phyloP scores from a whole-genome alignment of 2,888 invertebrate species.

The Volucella inanis region DNA sequence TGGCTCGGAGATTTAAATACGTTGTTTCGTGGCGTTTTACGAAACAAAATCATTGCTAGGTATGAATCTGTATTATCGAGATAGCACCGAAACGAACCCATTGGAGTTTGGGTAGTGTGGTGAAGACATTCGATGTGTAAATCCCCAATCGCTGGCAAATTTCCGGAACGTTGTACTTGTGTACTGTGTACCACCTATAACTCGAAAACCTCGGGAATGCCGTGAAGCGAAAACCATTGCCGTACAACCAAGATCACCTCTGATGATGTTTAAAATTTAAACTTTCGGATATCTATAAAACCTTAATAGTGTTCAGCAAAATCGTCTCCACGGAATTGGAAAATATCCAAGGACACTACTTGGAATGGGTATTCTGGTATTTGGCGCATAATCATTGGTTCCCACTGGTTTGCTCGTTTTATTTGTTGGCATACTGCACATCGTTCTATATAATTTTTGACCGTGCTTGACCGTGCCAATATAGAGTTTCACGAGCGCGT shows the following conservation, averaged over 20 bases:
- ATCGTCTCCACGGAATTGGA: conserved; percentile 1
- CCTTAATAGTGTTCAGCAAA: conserved; percentile 18
- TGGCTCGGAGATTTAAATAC: conserved; percentile 12
- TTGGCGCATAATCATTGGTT: neutral
- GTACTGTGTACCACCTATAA: conserved; percentile 17
- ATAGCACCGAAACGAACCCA: conserved; percentile 5
- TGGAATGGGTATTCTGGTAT: conserved; percentile 20
- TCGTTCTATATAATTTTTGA: conserved; percentile 1
- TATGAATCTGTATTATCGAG: conserved; percentile 10
- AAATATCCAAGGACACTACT: conserved; percentile 7
- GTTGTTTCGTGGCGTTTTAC: conserved; percentile 9
- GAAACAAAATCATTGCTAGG: conserved; percentile 6
- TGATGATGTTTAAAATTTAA: neutral
- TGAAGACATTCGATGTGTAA: too few relatives aligned
- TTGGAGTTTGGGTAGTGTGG: too few relatives aligned
- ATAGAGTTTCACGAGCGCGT: conserved; percentile 27
- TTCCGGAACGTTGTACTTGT: too few relatives aligned
- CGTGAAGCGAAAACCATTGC: conserved; percentile 25
- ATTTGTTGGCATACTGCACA: conserved; percentile 35
- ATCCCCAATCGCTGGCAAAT: too few relatives aligned
- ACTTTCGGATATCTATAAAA: conserved; percentile 22
- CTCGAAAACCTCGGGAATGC: conserved; percentile 15
- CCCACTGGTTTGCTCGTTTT: conserved; percentile 7
- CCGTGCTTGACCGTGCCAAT: conserved; percentile 21
- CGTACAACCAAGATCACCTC: conserved; percentile 11